Base-by-base conservation (phyloP, 2,888 invertebrate genomes). In the Hedychridium roseum region DNA sequence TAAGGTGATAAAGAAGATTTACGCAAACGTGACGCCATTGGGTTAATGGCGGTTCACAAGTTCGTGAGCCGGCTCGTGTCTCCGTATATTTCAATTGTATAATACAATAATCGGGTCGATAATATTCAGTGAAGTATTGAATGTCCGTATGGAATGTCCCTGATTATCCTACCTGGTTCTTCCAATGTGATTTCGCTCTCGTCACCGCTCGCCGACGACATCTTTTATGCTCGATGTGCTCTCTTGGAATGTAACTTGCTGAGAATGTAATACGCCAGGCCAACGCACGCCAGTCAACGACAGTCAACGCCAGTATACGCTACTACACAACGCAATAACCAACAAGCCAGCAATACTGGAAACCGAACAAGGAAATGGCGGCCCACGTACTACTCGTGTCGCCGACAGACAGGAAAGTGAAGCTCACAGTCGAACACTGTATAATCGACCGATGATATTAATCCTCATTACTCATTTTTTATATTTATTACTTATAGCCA, bases 121-220 rank as follows among this genome's bases (percentile, higher is more conserved):
- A 21, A 18, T 5, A 9, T 7, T 9, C 14, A 6, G n/a, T 17
- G 3, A 15, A 7, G 14, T 28, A 12, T 7, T 11, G 12, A 40
- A 20, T 30, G n/a, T n/a, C n/a, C n/a, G n/a, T 18, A 31, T n/a
- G 3, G 4, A 17, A 21, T 27, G 5, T 9, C 3, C 5, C 11
- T 12, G 16, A n/a, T 7, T 5, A 28, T n/a, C 32, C 31, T 70
- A 76, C 76, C 76, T 64, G 73, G 68, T 34, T 76, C 75, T 27
- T 57, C 64, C 51, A 70, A 61, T 30, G 57, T 47, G 26, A 71
- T 54, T 50, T 76, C 76, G 54, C 46, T 70, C 43, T 77, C 76
- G 51, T 77, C 76, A 62, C 74, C 76, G 62, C 76, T 76, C 51
- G 71, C 63, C 49, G 77, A 75, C 64, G 76, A 76, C 76, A 76